A percentile compares a stretch with the other conserved stretches of the same genome.
phyloP scores from a whole-genome alignment of 2,888 invertebrate genomes.

The Tipula unca region DNA sequence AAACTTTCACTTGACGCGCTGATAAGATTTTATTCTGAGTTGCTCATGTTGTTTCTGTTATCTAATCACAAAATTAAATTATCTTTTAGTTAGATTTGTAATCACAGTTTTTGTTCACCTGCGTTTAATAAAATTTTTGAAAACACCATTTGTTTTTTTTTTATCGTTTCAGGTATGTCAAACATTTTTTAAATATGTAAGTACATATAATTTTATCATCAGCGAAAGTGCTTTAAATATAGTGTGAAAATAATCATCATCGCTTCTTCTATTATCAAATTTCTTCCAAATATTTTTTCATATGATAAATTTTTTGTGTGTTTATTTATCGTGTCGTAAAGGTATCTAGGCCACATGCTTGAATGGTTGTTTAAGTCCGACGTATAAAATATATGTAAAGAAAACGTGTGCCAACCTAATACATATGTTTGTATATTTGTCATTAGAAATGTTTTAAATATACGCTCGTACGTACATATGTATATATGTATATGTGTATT shows the following conservation, averaged over 20 bases:
- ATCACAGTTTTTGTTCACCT: not conserved
- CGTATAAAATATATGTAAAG: not conserved
- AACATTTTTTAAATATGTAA: not conserved
- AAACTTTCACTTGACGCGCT: not conserved
- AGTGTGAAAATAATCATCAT: not conserved
- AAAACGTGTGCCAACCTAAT: slow-evolving; percentile 4
- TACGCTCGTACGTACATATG: not conserved
- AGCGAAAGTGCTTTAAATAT: not conserved
- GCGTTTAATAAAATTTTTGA: not conserved
- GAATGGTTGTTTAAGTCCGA: not conserved
- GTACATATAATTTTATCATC: not conserved
- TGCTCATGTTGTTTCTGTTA: not conserved
- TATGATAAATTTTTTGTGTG: not conserved
- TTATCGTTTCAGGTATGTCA: not conserved
- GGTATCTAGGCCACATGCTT: not conserved
- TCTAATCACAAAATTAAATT: not conserved
- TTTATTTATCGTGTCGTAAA: not conserved
- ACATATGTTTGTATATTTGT: too few relatives aligned
- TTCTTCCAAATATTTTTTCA: not conserved
- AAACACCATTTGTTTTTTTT: not conserved
- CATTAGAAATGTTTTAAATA: not conserved
- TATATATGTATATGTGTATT: not conserved
- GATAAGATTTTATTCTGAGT: not conserved
- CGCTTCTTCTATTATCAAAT: not conserved
- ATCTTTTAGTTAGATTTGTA: not conserved